Evolutionary conservation across 92 coral and sea anemone species (phyloP), one percentile per base, ranked within the genome.

Genomic region (Meandrina meandrites): DNA sequence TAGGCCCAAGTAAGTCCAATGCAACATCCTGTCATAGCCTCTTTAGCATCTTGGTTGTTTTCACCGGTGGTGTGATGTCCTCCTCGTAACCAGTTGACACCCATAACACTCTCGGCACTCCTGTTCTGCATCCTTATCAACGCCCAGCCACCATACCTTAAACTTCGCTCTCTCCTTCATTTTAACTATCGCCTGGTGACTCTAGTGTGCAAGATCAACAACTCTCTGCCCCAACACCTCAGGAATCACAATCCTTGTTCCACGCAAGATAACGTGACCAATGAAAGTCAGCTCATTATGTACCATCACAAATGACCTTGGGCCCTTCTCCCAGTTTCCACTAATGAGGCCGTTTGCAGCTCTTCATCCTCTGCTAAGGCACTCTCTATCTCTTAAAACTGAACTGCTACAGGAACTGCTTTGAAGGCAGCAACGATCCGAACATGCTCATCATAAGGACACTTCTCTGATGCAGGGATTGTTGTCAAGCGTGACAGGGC

Each of bases 81-180:
- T 62, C 82, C 74, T 74, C 10, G 82, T 76, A 50, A 89, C 88
- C 16, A 89, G 76, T 40, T 89, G 88, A 32, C 88, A 77, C n/a
- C 34, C 91, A 54, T 75, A 79, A 53, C 90, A 91, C 17, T 36
- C 68, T 19, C 79, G 69, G n/a, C 88, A 87, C 32, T 68, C 62
- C 35, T 76, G 42, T 45, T 91, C 91, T 8, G 78, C 86, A 48
- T 88, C 89, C 28, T 40, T 47, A 47, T 88, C 89, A 18, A 91
- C 79, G 3, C 91, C 89, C 27, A 86, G 93, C 93, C 93, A 88
- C n/a, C 89, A 87, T 5, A 87, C 91, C 28, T 91, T 90, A 4
- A 76, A 78, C 18, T 91, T 75, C 3, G 83, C 62, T 13, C 94
- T 48, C 68, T 91, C 91, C 64, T 91, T 91, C 82, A 79, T 88